Base-by-base conservation (phyloP, 2,797 vertebrate species). In the Rhyacichthys aspro region DNA sequence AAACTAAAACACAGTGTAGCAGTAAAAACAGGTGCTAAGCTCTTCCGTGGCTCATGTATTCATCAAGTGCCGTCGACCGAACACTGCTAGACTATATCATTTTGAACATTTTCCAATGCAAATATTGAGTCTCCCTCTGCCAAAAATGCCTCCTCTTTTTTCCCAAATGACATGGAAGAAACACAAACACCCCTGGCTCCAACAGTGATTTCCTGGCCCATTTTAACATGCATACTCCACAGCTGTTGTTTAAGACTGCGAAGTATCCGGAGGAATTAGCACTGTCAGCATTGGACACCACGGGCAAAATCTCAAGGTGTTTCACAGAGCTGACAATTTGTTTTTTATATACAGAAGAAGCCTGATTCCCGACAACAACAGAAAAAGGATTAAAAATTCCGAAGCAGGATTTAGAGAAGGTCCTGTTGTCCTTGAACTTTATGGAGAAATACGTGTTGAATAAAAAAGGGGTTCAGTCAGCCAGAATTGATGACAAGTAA, bases 61-160 rank as follows among this genome's bases (percentile, higher is more conserved):
- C 53, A 47, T 47, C 66, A 60, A 34, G 54, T 66, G 18, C 36
- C 38, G 46, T 58, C 11, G 43, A 14, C 36, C 18, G 48, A n/a
- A 55, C n/a, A 5, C 23, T 32, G 45, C 41, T 2, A 15, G 23
- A 42, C 9, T 54, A n/a, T 44, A 39, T 15, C 18, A 39, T 39
- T 39, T 17, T 44, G 32, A 67, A 55, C 23, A 16, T 36, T 33
- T 58, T 44, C 49, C 43, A 48, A 8, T 19, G 23, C 23, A 54
- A 59, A 63, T 58, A 50, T 64, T n/a, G 32, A 52, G 56, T 38
- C 28, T 43, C 9, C 33, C 11, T 32, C 43, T 49, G 48, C 52
- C 65, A 47, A 63, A 28, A 43, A 14, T 32, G 12, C 33, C 28
- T 58, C 23, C 28, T 39, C 41, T 19, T 11, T 37, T 52, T 38